These are phyloP conservation scores for Oreochromis aureus DNA, from an alignment of 2,113 vertebrate species.

Conservation along the genomic window DNA sequence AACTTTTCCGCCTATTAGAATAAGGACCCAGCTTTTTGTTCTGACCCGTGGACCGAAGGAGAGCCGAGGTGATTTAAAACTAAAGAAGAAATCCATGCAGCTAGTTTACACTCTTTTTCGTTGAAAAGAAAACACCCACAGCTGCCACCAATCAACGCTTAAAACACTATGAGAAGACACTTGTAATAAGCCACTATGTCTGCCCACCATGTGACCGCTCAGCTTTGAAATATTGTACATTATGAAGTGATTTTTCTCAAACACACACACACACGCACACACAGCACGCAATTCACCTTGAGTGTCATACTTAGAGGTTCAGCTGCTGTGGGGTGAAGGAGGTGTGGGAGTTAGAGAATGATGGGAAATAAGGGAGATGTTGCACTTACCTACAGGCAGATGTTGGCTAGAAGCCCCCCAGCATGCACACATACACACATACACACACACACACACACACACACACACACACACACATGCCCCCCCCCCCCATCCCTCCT, in stretches of 20 bases:
- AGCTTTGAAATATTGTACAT: slow-evolving; percentile 31
- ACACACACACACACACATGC: neutral
- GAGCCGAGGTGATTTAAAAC: neutral
- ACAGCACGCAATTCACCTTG: slow-evolving; percentile 62
- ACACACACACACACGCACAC: slow-evolving; percentile 4
- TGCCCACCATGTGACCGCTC: neutral
- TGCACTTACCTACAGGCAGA: slow-evolving; percentile 64
- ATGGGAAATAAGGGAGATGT: slow-evolving; percentile 42
- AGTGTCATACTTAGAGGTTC: slow-evolving; percentile 58
- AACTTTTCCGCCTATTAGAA: neutral
- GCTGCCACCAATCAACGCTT: neutral
- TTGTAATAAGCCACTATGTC: neutral
- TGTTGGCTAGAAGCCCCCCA: slow-evolving; percentile 25
- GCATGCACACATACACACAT: neutral
- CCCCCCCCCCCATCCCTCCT: neutral
- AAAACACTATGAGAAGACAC: neutral
- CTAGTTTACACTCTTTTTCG: neutral
- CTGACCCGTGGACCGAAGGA: neutral
- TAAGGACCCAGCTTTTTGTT: neutral
- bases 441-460: neutral
- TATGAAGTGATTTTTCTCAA: slow-evolving; percentile 27
- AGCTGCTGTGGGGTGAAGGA: slow-evolving; percentile 39
- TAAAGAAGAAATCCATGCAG: neutral
- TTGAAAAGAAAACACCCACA: neutral
- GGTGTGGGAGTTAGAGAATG: neutral